Evolutionary conservation across 2,113 vertebrate species (phyloP).

Genomic region (Athene noctua): DNA sequence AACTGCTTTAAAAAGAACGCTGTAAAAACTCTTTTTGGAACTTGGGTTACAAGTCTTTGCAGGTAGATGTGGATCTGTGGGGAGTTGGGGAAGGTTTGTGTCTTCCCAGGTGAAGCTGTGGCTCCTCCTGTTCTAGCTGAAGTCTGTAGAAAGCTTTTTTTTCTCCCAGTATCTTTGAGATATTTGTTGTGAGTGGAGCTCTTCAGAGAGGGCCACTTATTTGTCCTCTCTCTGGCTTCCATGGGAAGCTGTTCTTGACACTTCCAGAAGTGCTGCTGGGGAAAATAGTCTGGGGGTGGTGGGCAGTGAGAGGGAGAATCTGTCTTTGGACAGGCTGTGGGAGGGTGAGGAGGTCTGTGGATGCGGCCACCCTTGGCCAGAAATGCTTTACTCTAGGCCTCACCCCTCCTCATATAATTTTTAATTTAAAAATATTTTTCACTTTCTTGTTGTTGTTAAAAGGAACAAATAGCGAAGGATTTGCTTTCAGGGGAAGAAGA

Average conservation of each 20-base stretch:
- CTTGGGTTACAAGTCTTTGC: not conserved
- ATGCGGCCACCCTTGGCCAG: not conserved
- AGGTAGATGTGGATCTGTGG: not conserved
- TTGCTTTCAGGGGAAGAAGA: constrained; percentile 87
- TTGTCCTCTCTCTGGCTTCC: not conserved
- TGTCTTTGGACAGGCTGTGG: not conserved
- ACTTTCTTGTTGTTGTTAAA: constrained; percentile 67
- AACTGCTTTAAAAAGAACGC: not conserved
- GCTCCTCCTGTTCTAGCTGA: not conserved
- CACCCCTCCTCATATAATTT: not conserved
- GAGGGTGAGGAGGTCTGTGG: not conserved
- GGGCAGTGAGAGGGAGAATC: not conserved
- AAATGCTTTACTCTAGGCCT: constrained; percentile 35
- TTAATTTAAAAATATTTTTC: constrained; percentile 33
- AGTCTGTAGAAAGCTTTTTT: not conserved
- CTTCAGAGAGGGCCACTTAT: not conserved
- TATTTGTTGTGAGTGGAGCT: not conserved
- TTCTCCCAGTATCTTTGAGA: not conserved
- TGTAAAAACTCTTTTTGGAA: not conserved
- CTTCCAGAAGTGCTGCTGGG: not conserved
- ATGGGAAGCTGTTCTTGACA: not conserved
- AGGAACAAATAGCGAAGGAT: constrained; percentile 89
- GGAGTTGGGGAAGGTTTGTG: not conserved
- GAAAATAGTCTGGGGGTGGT: not conserved
- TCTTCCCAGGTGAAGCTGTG: not conserved